Conservation (phyloP, 2,797 vertebrate genomes). For the Petrocephalus sullivani region DNA sequence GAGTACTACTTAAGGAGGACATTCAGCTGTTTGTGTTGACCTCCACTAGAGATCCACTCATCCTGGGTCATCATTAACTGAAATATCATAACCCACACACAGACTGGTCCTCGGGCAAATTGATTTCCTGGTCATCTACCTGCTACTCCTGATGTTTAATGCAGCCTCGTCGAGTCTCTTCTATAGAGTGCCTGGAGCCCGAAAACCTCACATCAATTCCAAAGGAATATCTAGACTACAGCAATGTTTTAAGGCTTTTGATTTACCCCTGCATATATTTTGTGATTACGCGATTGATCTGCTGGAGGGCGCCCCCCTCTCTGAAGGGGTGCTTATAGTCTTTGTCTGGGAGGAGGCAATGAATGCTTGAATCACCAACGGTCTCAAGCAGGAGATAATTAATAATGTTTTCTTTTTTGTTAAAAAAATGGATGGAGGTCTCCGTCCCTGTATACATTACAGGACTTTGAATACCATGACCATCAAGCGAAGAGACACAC, state of each 20-base stretch:
- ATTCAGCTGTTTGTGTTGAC: not conserved
- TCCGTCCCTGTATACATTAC: too few species aligned
- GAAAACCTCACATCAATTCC: not conserved
- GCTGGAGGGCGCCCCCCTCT: not conserved
- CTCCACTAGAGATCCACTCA: not conserved
- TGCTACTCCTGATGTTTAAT: not conserved
- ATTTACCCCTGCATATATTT: not conserved
- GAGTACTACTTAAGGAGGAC: not conserved
- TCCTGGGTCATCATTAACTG: not conserved
- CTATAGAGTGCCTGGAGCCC: not conserved
- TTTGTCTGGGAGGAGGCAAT: not conserved
- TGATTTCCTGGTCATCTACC: not conserved
- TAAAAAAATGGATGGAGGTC: too few species aligned
- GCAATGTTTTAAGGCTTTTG: not conserved
- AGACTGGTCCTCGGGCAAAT: not conserved
- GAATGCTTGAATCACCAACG: not conserved
- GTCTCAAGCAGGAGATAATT: not conserved
- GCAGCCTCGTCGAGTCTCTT: not conserved
- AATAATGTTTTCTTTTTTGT: too few species aligned
- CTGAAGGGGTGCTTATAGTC: not conserved
- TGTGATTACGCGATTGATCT: not conserved
- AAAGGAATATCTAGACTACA: not conserved
- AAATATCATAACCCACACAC: not conserved
- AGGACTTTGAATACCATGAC: too few species aligned
- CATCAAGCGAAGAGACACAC: too few species aligned